Conservation (phyloP, 2,888 invertebrate genomes). For the Lepidocyrtoides sp. region DNA sequence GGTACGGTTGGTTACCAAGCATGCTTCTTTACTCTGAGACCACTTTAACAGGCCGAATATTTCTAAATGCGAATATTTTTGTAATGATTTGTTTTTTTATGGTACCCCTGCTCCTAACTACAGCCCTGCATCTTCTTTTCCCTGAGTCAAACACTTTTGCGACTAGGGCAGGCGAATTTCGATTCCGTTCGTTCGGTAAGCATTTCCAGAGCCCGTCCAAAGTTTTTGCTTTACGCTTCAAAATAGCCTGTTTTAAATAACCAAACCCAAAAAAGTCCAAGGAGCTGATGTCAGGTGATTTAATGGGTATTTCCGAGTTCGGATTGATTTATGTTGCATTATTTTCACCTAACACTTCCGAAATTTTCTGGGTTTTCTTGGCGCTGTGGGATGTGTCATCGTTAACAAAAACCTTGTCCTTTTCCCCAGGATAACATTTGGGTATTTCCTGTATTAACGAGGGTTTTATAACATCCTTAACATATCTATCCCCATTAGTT, state of each 20-base stretch:
- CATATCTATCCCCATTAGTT: conserved; percentile 31
- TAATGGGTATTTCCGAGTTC: conserved; percentile 63
- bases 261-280: conserved; percentile 73
- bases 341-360: conserved; percentile 25
- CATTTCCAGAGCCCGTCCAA: conserved; percentile 58
- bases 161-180: neutral
- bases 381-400: conserved; percentile 70
- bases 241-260: conserved; percentile 46
- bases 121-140: conserved; percentile 28
- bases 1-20: too few species aligned
- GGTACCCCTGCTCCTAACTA: too few species aligned
- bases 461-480: conserved; percentile 17
- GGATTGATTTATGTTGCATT: conserved; percentile 34
- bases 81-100: too few species aligned
- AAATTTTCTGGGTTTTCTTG: conserved; percentile 56
- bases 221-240: conserved; percentile 1
- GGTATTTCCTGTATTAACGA: neutral
- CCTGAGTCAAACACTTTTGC: neutral
- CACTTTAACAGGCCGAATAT: too few species aligned
- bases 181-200: conserved; percentile 19
- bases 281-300: conserved; percentile 60
- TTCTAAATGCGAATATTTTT: too few species aligned
- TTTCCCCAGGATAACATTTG: conserved; percentile 67
- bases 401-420: conserved; percentile 57
- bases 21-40: too few species aligned